These are phyloP conservation scores for Gnathonemus longibarbis DNA, from an alignment of 2,113 vertebrate genomes.

Conservation along the genomic window DNA sequence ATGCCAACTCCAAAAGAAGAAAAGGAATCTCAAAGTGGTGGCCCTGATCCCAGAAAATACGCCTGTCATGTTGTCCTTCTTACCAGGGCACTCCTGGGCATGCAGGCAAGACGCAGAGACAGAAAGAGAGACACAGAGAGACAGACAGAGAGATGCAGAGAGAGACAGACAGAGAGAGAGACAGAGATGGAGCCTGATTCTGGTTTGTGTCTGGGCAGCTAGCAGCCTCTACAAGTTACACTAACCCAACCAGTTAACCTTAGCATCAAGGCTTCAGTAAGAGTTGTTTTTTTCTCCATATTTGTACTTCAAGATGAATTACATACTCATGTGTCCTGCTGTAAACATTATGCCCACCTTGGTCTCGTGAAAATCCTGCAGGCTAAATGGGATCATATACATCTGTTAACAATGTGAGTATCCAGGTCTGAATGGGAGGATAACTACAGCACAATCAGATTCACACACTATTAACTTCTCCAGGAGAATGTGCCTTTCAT, in stretches of 20 bases:
- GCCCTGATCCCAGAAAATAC: not conserved
- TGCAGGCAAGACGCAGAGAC: not conserved
- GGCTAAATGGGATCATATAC: not conserved
- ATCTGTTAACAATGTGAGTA: not conserved
- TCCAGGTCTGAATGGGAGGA: too few relatives aligned
- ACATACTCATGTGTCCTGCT: not conserved
- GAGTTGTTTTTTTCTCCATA: not conserved
- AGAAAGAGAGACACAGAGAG: not conserved
- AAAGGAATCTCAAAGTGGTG: not conserved
- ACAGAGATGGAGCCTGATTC: not conserved
- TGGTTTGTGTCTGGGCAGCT: not conserved
- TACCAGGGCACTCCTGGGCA: not conserved
- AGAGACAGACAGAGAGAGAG: not conserved
- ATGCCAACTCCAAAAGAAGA: not conserved
- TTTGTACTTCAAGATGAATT: not conserved
- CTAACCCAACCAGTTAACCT: not conserved
- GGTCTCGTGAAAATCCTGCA: not conserved
- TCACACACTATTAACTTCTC: too few relatives aligned
- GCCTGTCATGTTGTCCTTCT: not conserved
- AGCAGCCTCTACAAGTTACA: not conserved
- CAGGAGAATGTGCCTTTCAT: too few relatives aligned
- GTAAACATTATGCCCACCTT: not conserved
- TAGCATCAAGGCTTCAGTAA: not conserved
- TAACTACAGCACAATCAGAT: too few relatives aligned
- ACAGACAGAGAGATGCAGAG: not conserved